phyloP scores from a whole-genome alignment of 2,888 invertebrate species.

The Nesidiocoris tenuis region DNA sequence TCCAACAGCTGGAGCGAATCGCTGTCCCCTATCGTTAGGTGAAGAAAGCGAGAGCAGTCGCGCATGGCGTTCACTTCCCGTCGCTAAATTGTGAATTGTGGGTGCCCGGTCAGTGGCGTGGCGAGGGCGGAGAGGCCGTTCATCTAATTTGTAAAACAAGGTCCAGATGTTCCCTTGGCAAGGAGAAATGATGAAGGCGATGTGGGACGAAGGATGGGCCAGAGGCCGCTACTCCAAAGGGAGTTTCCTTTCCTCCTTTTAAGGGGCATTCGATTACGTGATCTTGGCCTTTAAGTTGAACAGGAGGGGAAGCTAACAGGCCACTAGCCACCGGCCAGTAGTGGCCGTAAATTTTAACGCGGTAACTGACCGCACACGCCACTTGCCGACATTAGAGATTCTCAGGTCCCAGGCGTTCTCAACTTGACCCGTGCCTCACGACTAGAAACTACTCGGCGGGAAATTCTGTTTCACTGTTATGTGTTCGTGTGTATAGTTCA shows the following conservation, averaged over 20 bases:
- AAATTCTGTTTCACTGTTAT: too few species aligned
- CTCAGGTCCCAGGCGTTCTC: not conserved
- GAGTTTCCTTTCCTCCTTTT: constrained; percentile 23
- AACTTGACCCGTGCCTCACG: not conserved
- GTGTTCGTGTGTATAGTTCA: too few species aligned
- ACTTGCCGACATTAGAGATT: not conserved
- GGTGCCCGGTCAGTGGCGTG: not conserved
- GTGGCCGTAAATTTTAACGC: not conserved
- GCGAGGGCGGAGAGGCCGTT: constrained; percentile 9
- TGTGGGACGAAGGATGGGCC: not conserved
- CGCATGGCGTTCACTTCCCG: not conserved
- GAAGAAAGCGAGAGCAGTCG: not conserved
- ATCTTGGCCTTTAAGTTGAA: not conserved
- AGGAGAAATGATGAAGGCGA: not conserved
- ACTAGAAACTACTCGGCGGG: not conserved
- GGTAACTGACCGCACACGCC: not conserved
- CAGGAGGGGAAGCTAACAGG: not conserved
- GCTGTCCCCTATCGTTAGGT: not conserved
- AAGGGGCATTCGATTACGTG: constrained; percentile 28
- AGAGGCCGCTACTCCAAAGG: not conserved
- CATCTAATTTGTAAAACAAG: constrained; percentile 34
- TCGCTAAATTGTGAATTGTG: not conserved
- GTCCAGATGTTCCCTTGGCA: constrained; percentile 9
- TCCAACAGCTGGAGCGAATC: too few species aligned
- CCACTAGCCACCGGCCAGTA: not conserved